Evolutionary conservation across 2,888 invertebrate genomes (phyloP).

Genomic region (Bursaphelenchus okinawaensis): DNA sequence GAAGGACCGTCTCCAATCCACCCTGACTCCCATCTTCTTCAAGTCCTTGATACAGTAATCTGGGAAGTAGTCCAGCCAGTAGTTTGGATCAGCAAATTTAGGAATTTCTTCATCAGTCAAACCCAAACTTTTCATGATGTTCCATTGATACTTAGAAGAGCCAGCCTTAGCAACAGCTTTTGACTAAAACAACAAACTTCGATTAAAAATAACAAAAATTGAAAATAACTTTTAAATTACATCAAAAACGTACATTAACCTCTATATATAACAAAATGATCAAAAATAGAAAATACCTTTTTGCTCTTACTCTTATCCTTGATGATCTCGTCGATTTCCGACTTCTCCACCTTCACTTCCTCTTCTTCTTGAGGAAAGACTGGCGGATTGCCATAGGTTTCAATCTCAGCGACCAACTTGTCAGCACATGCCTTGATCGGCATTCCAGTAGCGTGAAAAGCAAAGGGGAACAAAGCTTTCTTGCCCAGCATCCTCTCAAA

Average conservation of each 20-base stretch:
- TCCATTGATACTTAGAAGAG: conserved; percentile 88
- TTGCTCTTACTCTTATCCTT: conserved; percentile 88
- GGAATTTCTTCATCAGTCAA: conserved; percentile 83
- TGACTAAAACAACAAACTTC: conserved; percentile 65
- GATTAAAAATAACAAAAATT: neutral
- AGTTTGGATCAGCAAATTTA: conserved; percentile 78
- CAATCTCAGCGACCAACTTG: conserved; percentile 87
- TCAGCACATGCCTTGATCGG: conserved; percentile 94
- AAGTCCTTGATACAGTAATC: conserved; percentile 80
- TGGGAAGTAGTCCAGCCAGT: conserved; percentile 97
- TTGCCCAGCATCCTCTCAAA: conserved; percentile 87
- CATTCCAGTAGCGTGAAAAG: conserved; percentile 98
- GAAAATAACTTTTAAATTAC: too few species aligned
- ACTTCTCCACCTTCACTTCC: conserved; percentile 61
- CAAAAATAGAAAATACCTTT: conserved; percentile 57
- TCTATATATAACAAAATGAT: too few species aligned
- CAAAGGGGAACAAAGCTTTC: conserved; percentile 88
- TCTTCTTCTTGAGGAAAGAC: conserved; percentile 53
- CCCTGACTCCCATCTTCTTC: conserved; percentile 76
- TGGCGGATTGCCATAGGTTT: conserved; percentile 84
- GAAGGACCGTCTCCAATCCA: conserved; percentile 96
- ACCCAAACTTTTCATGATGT: conserved; percentile 91
- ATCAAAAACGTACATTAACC: too few species aligned
- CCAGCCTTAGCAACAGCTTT: conserved; percentile 89
- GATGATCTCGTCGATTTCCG: conserved; percentile 61